Evolutionary conservation across 2,113 vertebrate species (phyloP).

Genomic region (Chelonoidis abingdonii): DNA sequence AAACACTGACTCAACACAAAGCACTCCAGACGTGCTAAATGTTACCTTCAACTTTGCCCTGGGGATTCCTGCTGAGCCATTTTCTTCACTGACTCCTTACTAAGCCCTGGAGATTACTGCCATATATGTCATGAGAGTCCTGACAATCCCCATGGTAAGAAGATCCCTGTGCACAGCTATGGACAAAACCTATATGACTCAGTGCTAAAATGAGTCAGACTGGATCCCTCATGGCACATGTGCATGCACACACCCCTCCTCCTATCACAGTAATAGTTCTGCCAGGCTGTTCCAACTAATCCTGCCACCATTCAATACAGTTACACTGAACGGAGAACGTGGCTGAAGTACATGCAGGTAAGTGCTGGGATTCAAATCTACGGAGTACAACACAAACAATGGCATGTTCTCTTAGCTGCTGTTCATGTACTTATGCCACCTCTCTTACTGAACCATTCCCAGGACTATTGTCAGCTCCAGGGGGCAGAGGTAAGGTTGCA

Average conservation of each 20-base stretch:
- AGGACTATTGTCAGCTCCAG: not conserved
- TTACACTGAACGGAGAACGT: not conserved
- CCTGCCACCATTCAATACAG: not conserved
- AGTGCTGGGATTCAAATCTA: not conserved
- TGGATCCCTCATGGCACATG: not conserved
- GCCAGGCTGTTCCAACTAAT: not conserved
- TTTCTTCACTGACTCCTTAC: not conserved
- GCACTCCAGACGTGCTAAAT: not conserved
- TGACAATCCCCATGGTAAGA: not conserved
- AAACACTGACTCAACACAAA: not conserved
- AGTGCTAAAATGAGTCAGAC: not conserved
- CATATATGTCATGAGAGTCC: not conserved
- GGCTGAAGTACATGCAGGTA: not conserved
- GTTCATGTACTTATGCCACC: not conserved
- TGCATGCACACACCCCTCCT: not conserved
- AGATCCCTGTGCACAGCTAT: not conserved
- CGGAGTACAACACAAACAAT: not conserved
- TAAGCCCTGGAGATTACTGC: not conserved
- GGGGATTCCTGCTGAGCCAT: not conserved
- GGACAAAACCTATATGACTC: not conserved
- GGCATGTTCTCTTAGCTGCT: not conserved
- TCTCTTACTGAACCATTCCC: not conserved
- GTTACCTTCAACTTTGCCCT: not conserved
- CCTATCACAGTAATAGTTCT: not conserved
- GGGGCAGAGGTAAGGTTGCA: not conserved